These are phyloP conservation scores for Sapayoa aenigma DNA, from an alignment of 2,113 vertebrate genomes.

Conservation along the genomic window DNA sequence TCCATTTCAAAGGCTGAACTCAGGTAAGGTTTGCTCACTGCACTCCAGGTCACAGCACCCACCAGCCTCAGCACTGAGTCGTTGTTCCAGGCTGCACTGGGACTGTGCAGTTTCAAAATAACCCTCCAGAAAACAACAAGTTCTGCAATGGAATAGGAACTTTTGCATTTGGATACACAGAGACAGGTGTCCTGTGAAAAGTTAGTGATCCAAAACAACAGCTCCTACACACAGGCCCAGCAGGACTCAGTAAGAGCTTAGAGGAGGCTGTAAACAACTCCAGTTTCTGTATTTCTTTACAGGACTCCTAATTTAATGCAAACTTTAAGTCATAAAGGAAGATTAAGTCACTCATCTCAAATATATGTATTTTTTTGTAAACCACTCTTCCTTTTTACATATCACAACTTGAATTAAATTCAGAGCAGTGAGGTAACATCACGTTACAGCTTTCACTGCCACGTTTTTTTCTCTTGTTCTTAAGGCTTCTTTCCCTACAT, in stretches of 20 bases:
- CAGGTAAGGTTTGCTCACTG: background rate
- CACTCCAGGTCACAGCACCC: background rate
- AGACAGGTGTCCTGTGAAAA: background rate
- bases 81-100: background rate
- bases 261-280: background rate
- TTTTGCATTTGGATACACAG: background rate
- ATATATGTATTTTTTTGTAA: background rate
- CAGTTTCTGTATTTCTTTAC: accelerated
- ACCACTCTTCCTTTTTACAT: background rate
- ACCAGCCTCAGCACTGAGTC: background rate
- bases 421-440: background rate
- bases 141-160: background rate
- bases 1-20: background rate
- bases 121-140: background rate
- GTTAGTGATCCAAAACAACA: background rate
- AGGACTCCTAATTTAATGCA: background rate
- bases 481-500: background rate
- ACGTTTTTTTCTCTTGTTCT: background rate
- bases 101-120: background rate
- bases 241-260: background rate
- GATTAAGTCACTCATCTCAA: background rate
- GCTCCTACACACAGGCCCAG: accelerated
- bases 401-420: background rate
- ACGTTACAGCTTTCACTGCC: background rate
- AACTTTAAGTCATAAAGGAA: background rate